Percentiles rank a stretch among this genome's conserved stretches.
phyloP scores from a whole-genome alignment of 2,113 vertebrate genomes.

The Dicrurus megarhynchus region DNA sequence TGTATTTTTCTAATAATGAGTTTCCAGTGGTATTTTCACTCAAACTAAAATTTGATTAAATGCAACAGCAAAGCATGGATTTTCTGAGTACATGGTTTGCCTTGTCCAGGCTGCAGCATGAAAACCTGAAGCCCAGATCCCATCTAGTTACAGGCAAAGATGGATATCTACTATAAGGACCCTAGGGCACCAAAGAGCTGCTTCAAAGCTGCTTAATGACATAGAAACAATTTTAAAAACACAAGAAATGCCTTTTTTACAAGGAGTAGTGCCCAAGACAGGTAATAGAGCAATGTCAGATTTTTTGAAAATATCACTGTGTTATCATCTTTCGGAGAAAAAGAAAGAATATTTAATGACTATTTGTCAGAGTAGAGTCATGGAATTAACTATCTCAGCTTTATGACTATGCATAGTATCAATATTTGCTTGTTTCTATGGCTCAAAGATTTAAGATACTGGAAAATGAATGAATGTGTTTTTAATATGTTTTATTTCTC shows the following conservation, averaged over 20 bases:
- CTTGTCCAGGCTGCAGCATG: background rate
- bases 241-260: background rate
- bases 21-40: background rate
- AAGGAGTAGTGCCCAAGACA: background rate
- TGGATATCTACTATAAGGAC: background rate
- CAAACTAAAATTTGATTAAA: background rate
- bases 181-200: background rate
- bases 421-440: conserved; percentile 1
- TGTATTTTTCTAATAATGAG: background rate
- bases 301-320: background rate
- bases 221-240: background rate
- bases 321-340: background rate
- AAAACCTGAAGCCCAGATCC: background rate
- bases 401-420: background rate
- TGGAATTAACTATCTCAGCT: background rate
- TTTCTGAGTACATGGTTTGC: background rate
- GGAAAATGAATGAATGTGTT: background rate
- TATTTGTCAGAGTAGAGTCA: background rate
- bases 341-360: background rate
- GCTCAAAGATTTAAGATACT: background rate
- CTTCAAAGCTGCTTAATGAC: background rate
- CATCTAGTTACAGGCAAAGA: background rate
- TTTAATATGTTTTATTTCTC: background rate
- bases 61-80: background rate
- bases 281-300: background rate